Conservation (phyloP, 2,888 invertebrate species). For the Hymenopus coronatus region DNA sequence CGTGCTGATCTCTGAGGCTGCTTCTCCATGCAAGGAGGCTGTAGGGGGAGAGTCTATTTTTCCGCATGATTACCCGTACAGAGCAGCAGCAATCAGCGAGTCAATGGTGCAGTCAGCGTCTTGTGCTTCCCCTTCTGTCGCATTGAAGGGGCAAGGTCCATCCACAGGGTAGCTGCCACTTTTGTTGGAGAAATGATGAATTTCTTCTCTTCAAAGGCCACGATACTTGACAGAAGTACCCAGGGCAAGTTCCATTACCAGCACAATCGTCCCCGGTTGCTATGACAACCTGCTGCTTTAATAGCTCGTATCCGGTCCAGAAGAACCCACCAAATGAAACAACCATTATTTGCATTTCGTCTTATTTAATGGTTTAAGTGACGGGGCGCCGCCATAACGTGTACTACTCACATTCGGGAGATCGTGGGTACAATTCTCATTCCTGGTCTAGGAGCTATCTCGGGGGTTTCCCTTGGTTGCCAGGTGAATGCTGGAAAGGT, state of each 20-base stretch:
- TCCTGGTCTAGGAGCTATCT: no score
- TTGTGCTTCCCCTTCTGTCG: neutral
- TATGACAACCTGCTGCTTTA: no score
- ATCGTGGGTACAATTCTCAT: no score
- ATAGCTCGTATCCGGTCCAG: no score
- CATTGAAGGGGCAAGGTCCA: neutral
- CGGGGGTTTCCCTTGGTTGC: no score
- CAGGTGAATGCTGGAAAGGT: no score
- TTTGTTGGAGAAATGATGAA: neutral
- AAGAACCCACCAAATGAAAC: no score
- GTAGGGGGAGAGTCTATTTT: neutral
- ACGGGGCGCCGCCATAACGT: no score
- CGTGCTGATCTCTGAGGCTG: neutral
- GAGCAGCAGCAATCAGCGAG: conserved; percentile 8
- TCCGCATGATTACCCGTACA: conserved; percentile 13
- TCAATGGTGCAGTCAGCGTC: neutral
- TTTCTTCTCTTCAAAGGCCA: neutral
- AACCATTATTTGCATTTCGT: no score
- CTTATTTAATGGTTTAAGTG: no score
- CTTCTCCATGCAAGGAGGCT: neutral
- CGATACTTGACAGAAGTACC: neutral
- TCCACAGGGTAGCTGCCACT: neutral
- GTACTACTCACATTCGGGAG: no score
- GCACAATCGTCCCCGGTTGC: neutral
- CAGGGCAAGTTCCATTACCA: neutral